Evolutionary conservation across 2,797 vertebrate genomes (phyloP).

Genomic region (Lepilemur septentrionalis): DNA sequence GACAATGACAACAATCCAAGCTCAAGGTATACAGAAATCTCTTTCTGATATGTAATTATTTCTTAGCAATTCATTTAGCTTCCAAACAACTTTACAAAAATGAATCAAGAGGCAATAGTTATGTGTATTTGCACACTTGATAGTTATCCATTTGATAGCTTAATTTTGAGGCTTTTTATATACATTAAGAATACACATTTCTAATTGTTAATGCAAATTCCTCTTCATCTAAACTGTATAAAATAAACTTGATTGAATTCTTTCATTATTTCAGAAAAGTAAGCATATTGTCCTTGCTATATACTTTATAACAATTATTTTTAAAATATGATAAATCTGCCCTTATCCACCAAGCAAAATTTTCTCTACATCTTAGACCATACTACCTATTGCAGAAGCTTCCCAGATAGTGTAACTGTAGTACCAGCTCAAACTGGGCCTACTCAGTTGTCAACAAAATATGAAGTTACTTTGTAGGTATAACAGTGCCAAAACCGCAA

Average conservation of each 20-base stretch:
- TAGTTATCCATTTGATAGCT: conserved; percentile 30
- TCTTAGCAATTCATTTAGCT: conserved; percentile 46
- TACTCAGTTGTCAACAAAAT: too few species aligned
- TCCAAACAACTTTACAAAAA: conserved; percentile 53
- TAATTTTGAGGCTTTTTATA: not conserved
- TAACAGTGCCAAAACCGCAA: too few species aligned
- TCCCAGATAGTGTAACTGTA: not conserved
- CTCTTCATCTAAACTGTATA: not conserved
- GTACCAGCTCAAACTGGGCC: too few species aligned
- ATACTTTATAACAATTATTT: not conserved
- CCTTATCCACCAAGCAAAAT: not conserved
- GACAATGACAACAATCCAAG: conserved; percentile 26
- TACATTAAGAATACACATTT: conserved; percentile 52
- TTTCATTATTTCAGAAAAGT: conserved; percentile 57
- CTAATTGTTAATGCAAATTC: not conserved
- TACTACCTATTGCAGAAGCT: not conserved
- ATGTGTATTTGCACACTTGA: not conserved
- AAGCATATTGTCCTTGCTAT: not conserved
- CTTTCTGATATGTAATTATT: conserved; percentile 32
- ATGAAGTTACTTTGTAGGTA: too few species aligned
- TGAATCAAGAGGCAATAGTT: not conserved
- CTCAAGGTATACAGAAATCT: not conserved
- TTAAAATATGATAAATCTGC: not conserved
- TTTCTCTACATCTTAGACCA: not conserved
- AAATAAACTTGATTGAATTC: not conserved